Conservation (phyloP, 2,113 vertebrate species). For the Nyctibius bracteatus region DNA sequence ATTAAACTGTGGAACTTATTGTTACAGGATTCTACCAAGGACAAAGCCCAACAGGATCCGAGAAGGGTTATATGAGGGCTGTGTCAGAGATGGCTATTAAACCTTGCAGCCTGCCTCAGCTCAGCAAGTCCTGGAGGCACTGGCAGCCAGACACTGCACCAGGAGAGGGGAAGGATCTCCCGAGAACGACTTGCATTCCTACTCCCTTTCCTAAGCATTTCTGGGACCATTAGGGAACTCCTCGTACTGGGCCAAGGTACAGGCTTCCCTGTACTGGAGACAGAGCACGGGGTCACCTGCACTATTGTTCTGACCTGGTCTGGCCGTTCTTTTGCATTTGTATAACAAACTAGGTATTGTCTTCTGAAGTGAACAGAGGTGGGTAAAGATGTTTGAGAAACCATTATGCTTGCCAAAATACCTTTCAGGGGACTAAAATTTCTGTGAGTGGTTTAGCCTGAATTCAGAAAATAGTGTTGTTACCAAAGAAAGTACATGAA, state of each 20-base stretch:
- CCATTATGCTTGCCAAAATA: not conserved
- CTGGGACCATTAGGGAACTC: conserved; percentile 26
- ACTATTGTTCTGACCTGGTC: not conserved
- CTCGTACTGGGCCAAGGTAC: not conserved
- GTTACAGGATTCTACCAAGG: conserved; percentile 13
- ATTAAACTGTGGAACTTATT: not conserved
- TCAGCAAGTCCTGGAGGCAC: not conserved
- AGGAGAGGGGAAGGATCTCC: not conserved
- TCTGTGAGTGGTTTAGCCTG: not conserved
- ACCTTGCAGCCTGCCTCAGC: not conserved
- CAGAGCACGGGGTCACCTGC: not conserved
- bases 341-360: not conserved
- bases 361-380: not conserved
- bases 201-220: not conserved
- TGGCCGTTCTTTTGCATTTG: not conserved
- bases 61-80: not conserved
- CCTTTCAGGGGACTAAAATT: not conserved
- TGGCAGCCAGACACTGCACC: not conserved
- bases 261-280: not conserved
- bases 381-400: not conserved
- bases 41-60: not conserved
- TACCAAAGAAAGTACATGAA: not conserved
- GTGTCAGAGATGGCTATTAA: not conserved
- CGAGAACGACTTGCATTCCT: not conserved
- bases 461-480: not conserved